Evolutionary conservation across 2,113 vertebrate species (phyloP).

Genomic region (Turdus rufiventris): DNA sequence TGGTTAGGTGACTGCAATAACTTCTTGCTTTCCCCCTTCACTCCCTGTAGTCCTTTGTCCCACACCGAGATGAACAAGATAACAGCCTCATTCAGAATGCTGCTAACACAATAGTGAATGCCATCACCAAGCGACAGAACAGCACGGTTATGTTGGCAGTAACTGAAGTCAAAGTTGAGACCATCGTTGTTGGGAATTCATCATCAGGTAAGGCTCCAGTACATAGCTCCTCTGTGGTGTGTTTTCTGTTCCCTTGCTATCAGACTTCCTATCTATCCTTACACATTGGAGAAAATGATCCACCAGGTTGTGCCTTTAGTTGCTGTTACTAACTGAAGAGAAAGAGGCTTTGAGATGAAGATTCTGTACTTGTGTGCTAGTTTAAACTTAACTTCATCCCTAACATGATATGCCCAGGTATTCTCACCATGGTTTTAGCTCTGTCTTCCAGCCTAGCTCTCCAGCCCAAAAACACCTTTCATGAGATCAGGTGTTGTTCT

Average conservation of each 20-base stretch:
- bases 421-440: background rate
- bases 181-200: constrained; percentile 65
- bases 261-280: background rate
- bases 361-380: background rate
- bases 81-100: constrained; percentile 83
- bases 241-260: background rate
- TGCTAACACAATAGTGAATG: constrained; percentile 80
- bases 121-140: constrained; percentile 88
- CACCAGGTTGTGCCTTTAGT: background rate
- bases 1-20: background rate
- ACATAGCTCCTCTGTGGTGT: background rate
- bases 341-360: background rate
- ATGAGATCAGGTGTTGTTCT: background rate
- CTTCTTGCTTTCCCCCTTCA: background rate
- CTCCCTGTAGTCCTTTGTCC: constrained; percentile 79
- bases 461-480: background rate
- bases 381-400: background rate
- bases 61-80: constrained; percentile 76
- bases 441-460: background rate
- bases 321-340: background rate
- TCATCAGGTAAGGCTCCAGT: constrained; percentile 73
- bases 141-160: constrained; percentile 87
- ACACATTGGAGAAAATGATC: background rate
- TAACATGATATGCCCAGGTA: fast-evolving
- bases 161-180: constrained; percentile 90